These are phyloP conservation scores for Punctoribates punctum DNA, from an alignment of 2,888 invertebrate species.

Conservation along the genomic window DNA sequence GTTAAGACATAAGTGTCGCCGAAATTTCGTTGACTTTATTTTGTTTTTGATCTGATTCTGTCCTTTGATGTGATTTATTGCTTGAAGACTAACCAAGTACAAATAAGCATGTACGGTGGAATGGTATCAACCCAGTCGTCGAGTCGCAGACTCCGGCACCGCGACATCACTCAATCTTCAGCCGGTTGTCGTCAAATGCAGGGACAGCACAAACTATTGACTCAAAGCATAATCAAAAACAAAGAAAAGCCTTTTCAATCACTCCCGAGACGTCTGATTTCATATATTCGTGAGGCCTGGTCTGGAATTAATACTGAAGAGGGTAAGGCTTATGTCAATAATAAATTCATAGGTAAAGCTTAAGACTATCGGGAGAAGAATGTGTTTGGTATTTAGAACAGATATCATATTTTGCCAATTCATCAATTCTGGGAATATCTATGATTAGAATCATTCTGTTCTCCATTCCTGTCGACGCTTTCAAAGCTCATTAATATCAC, in stretches of 20 bases:
- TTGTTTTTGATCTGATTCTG: too few relatives aligned
- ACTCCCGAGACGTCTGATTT: not conserved
- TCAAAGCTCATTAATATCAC: too few relatives aligned
- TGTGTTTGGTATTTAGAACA: too few relatives aligned
- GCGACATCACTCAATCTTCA: slow-evolving; percentile 1
- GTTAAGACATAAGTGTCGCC: too few relatives aligned
- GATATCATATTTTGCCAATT: too few relatives aligned
- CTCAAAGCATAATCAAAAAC: not conserved
- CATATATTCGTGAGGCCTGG: slow-evolving; percentile 22
- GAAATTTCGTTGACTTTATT: not conserved
- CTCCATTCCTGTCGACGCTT: too few relatives aligned
- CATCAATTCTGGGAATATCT: too few relatives aligned
- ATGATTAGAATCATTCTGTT: too few relatives aligned
- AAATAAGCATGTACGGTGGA: slow-evolving; percentile 12
- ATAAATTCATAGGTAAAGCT: too few relatives aligned
- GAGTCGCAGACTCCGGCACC: slow-evolving; percentile 9
- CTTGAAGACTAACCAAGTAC: not conserved
- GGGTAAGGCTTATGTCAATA: not conserved
- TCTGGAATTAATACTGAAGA: not conserved
- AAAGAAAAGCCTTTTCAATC: slow-evolving; percentile 9
- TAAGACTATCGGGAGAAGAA: too few relatives aligned
- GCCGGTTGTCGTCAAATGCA: not conserved
- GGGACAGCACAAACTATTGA: not conserved
- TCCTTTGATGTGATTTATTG: not conserved
- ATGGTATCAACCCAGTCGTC: slow-evolving; percentile 1